Conservation (phyloP, 1,140 invertebrate species). For the Camponotus pennsylvanicus region DNA sequence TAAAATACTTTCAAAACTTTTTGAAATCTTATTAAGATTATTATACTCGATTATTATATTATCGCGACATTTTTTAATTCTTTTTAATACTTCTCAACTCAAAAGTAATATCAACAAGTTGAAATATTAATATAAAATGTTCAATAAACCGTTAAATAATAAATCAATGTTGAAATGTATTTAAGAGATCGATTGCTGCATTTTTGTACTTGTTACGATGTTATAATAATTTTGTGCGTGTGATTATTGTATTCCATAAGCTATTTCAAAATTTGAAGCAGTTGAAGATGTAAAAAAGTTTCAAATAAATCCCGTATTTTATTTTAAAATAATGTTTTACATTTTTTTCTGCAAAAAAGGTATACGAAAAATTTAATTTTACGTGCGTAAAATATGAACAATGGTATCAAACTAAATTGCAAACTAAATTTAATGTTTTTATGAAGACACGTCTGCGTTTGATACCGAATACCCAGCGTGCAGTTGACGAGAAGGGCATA, state of each 20-base stretch:
- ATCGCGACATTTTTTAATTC: neutral
- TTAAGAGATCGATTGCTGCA: neutral
- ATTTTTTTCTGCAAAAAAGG: neutral
- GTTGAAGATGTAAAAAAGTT: neutral
- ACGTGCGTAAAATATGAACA: neutral
- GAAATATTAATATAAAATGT: neutral
- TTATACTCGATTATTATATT: neutral
- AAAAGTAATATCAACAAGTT: neutral
- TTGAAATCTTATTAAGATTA: neutral
- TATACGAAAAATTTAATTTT: constrained; percentile 5
- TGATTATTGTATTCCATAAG: neutral
- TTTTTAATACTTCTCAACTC: neutral
- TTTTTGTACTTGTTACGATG: neutral
- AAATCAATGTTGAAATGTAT: neutral
- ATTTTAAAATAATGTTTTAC: neutral
- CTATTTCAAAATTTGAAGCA: neutral
- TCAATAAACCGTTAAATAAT: neutral
- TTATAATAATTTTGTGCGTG: neutral
- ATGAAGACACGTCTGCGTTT: constrained; percentile 29
- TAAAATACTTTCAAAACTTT: neutral
- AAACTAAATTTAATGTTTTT: constrained; percentile 42
- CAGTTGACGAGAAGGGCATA: constrained; percentile 42
- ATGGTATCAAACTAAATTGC: constrained; percentile 28
- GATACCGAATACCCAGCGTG: neutral
- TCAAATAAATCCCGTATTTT: neutral